Base-by-base conservation (phyloP, 2,888 invertebrate genomes). In the Coenonympha glycerion region DNA sequence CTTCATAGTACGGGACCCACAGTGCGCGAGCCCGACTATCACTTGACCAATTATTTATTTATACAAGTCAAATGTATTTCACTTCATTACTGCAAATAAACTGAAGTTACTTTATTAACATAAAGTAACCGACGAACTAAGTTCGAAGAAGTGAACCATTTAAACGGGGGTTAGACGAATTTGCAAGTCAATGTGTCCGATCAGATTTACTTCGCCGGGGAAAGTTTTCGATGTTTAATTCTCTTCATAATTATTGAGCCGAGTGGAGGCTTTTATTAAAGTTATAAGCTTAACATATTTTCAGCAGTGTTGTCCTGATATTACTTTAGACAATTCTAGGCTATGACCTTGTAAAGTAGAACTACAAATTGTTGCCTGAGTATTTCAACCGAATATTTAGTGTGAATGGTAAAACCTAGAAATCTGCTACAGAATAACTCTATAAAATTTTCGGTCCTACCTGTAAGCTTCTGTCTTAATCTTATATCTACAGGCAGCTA, bases 111-210 rank as follows among this genome's bases (percentile, higher is more conserved):
- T n/a, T n/a, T n/a, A 11, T 16, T 34, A 26, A 22, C 22, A n/a
- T n/a, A 16, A 45, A 45, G 45, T 34, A 24, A 45, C 45, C 15
- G 24, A 6, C 24, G 30, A 30, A 37, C 15, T 47, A 19, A 47
- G 30, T 30, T 39, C 30, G 13, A 26, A 39, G 16, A 37, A 39
- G 21, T 21, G 37, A 37, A 26, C 47, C 33, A 24, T 45, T 45
- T 34, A 44, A 44, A 33, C 3, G 33, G 22, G 44, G 33, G 31
- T 44, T 44, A 34, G 24, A 24, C 24, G 52, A 55, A 64, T 67
- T 64, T 63, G 66, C 66, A 63, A 67, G 63, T 63, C 65, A 60
- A 64, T 60, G 61, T 49, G 47, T 48, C 49, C 48, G 55, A 56
- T 54, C 51, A 50, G 53, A 56, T 54, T 57, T 44, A 49, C 47